Evolutionary conservation across 2,113 vertebrate genomes (phyloP).

Genomic region (Rhabdomys dilectus): DNA sequence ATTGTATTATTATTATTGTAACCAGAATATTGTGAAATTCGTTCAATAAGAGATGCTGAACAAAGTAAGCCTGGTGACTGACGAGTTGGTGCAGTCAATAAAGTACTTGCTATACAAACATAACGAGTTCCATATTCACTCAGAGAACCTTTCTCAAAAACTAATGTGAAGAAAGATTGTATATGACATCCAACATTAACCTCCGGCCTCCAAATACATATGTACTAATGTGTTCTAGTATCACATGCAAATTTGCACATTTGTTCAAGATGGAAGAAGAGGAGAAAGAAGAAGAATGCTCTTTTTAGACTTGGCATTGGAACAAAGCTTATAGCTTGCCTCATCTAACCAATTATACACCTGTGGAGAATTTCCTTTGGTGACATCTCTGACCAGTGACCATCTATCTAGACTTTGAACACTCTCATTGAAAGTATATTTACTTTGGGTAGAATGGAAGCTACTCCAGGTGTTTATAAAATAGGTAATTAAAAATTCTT

Average conservation of each 20-base stretch:
- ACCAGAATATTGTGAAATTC: conserved; percentile 25
- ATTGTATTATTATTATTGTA: neutral
- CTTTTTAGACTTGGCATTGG: neutral
- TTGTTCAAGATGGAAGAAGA: neutral
- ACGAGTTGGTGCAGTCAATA: neutral
- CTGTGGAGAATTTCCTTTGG: neutral
- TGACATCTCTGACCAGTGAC: neutral
- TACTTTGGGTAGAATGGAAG: neutral
- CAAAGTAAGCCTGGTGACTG: neutral
- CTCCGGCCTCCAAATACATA: neutral
- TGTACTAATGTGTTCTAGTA: neutral
- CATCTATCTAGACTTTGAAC: neutral
- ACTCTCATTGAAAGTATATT: neutral
- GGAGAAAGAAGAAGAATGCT: neutral
- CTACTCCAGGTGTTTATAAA: neutral
- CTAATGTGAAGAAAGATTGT: neutral
- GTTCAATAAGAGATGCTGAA: neutral
- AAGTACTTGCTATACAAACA: too few species aligned
- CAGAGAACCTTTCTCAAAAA: neutral
- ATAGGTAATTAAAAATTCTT: conserved; percentile 3
- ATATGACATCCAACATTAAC: neutral
- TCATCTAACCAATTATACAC: neutral
- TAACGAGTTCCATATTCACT: neutral
- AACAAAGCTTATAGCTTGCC: conserved; percentile 19
- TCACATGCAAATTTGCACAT: too few species aligned